Evolutionary conservation across 37 sponge, comb jelly and placozoan species (phyloP), one percentile per base, ranked within the genome.

Genomic region (Spongia lamella): DNA sequence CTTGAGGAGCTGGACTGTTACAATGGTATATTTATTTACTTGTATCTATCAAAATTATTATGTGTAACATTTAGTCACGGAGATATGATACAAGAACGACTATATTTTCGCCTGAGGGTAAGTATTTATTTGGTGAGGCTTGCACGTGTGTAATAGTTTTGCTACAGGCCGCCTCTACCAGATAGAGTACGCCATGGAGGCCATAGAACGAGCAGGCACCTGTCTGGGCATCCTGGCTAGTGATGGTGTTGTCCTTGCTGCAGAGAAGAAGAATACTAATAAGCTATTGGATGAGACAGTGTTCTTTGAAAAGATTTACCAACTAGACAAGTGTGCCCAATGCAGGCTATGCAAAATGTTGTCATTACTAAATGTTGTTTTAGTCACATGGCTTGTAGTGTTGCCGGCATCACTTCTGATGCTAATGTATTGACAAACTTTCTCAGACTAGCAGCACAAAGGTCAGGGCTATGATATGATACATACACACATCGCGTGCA

Each of bases 171-270:
- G 99, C 9, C 86, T 97, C 43, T 97, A 94, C 63, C 99, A 97
- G 72, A 95, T 97, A 24, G 99, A 97, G 80, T 97, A 97, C 80
- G 99, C 99, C 30, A 97, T 97, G 93, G 95, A 97, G 70, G 99
- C 96, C 34, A 89, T 97, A 31, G 87, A 80, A 51, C 90, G 92
- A 79, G 99, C 96, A 24, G 99, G 95, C 24, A 94, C 93, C 0
- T 97, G 99, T 68, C 78, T 97, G 40, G 99, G 99, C 0, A 84
- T 97, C 25, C 79, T 97, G 47, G 95, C 95, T n/a, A 60, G 74
- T 6, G 99, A 97, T 73, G 99, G 99, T 24, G 82, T 97, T 24
- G 78, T 97, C 13, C 81, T 97, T 32, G 99, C 95, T 3, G 95
- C 96, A 11, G 99, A 97, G 64, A 92, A 89, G 40, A 86, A 92